Conservation (phyloP, 2,113 vertebrate species). For the Uropsilus gracilis region DNA sequence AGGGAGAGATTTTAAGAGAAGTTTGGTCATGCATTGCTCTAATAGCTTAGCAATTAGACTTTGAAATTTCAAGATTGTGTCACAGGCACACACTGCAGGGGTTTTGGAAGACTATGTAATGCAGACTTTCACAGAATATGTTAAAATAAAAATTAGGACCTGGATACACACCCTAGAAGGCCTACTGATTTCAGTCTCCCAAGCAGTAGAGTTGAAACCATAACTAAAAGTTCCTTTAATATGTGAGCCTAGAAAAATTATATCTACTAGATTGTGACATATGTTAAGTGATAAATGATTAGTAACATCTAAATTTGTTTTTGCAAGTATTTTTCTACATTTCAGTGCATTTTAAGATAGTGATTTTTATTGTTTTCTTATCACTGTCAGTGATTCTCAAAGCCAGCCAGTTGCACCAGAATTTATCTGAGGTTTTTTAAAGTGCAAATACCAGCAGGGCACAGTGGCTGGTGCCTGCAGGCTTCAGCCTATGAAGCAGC, state of each 20-base stretch:
- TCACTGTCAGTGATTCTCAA: neutral
- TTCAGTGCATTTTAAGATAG: neutral
- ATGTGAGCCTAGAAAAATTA: neutral
- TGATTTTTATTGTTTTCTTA: slow-evolving; percentile 20
- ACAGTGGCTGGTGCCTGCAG: too few species aligned
- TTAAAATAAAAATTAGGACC: neutral
- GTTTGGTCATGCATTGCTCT: neutral
- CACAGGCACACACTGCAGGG: neutral
- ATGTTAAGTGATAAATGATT: neutral
- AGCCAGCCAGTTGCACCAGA: neutral
- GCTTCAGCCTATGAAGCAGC: too few species aligned
- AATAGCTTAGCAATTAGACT: neutral
- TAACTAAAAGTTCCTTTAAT: neutral
- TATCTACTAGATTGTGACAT: neutral
- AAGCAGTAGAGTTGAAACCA: neutral
- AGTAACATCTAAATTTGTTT: neutral
- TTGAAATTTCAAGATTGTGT: neutral
- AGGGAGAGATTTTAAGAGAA: neutral
- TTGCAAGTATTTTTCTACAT: neutral
- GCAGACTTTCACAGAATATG: neutral
- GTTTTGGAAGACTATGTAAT: neutral
- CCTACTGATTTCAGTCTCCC: neutral
- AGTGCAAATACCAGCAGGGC: too few species aligned
- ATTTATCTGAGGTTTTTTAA: neutral
- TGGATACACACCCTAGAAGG: neutral